A percentile compares a stretch with the other conserved stretches of the same genome.
These are phyloP conservation scores for Drosophila mercatorum DNA, from an alignment of 2,888 invertebrate genomes.

Conservation along the genomic window DNA sequence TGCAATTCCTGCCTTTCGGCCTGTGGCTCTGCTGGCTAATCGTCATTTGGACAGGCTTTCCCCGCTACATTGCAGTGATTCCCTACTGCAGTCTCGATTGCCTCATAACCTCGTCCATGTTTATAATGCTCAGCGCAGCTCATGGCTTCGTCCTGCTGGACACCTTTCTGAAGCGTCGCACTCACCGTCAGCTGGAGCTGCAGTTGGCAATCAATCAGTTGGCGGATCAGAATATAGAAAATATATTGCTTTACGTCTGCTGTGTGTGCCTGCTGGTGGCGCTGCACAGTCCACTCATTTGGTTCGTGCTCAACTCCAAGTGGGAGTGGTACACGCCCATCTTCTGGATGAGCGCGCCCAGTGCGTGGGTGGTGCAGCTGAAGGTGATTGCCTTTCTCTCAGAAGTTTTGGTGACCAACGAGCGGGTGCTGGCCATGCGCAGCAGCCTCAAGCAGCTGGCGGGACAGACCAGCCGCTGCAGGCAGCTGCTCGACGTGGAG, in stretches of 20 bases:
- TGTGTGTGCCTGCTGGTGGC: not conserved
- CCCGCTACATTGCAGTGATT: not conserved
- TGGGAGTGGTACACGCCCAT: not conserved
- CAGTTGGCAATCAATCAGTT: not conserved
- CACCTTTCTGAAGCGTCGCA: constrained; percentile 25
- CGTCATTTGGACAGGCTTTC: constrained; percentile 2
- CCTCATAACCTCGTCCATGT: constrained; percentile 20
- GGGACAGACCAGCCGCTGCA: constrained; percentile 16
- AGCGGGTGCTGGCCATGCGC: constrained; percentile 12
- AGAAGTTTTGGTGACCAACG: constrained; percentile 53
- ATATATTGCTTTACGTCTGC: not conserved
- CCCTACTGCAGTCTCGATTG: constrained; percentile 44
- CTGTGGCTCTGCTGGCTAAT: constrained; percentile 54
- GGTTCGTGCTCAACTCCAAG: not conserved
- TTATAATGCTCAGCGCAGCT: constrained; percentile 13
- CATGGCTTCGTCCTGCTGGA: constrained; percentile 49
- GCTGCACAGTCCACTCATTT: not conserved
- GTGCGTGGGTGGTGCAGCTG: constrained; percentile 48
- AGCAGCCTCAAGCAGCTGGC: constrained; percentile 31
- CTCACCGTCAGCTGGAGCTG: not conserved
- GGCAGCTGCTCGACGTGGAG: constrained; percentile 12
- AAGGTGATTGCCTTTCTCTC: constrained; percentile 49
- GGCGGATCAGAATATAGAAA: not conserved
- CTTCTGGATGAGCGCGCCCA: constrained; percentile 27
- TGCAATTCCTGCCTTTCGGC: constrained; percentile 29